phyloP scores from a whole-genome alignment of 2,888 invertebrate species.

The Icerya purchasi region DNA sequence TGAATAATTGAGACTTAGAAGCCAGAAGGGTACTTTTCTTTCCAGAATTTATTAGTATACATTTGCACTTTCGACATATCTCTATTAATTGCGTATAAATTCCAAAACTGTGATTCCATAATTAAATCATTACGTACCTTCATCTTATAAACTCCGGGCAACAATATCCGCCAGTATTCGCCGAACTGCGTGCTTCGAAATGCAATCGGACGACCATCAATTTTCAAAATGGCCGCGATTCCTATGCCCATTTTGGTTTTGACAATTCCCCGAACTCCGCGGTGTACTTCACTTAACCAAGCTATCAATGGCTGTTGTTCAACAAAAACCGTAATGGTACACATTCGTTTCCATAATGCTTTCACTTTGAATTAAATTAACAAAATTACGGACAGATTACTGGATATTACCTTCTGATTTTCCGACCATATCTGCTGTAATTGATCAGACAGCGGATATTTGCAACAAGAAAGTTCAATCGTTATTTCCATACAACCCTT shows the following conservation, averaged over 20 bases:
- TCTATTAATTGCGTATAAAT: too few species aligned
- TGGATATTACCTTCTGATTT: constrained; percentile 59
- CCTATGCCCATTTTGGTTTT: constrained; percentile 46
- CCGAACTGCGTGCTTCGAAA: constrained; percentile 73
- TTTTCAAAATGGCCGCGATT: constrained; percentile 53
- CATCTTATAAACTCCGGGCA: constrained; percentile 67
- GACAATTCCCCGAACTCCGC: constrained; percentile 75
- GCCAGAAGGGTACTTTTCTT: too few species aligned
- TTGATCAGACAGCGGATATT: constrained; percentile 63
- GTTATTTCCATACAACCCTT: constrained; percentile 91
- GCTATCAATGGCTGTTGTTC: constrained; percentile 63
- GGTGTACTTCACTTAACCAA: constrained; percentile 64
- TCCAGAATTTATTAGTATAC: too few species aligned
- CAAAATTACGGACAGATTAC: too few species aligned
- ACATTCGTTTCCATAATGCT: too few species aligned
- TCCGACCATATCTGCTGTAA: constrained; percentile 69
- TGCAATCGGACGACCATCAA: constrained; percentile 60
- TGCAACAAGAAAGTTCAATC: constrained; percentile 81
- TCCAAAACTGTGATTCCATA: too few species aligned
- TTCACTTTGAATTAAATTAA: too few species aligned
- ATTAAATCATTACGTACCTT: constrained; percentile 34
- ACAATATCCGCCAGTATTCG: constrained; percentile 81
- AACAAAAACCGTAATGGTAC: constrained; percentile 15
- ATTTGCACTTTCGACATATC: too few species aligned
- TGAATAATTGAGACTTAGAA: too few species aligned